These are phyloP conservation scores for Eubasilissa splendida DNA, from an alignment of 2,888 invertebrate genomes.

Conservation along the genomic window DNA sequence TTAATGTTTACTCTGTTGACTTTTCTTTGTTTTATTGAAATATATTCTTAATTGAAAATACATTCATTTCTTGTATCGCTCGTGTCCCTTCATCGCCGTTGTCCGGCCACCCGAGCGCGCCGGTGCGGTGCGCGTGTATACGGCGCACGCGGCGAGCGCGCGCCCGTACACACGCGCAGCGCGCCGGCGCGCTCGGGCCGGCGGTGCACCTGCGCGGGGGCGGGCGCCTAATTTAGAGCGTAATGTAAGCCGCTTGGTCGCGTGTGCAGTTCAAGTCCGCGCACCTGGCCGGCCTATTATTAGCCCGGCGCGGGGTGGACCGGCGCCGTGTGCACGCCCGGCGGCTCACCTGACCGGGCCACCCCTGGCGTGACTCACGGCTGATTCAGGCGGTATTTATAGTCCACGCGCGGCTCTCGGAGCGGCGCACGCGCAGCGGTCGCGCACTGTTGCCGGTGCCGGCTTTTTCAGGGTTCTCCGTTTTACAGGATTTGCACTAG, in stretches of 20 bases:
- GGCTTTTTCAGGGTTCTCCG: background rate
- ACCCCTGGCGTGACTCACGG: background rate
- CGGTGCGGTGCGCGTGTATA: background rate
- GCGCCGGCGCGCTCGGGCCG: background rate
- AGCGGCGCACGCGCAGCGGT: background rate
- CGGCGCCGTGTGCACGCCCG: background rate
- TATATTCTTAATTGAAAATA: background rate
- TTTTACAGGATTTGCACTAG: constrained; percentile 22
- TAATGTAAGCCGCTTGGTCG: constrained; percentile 39
- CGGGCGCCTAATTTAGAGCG: constrained; percentile 46
- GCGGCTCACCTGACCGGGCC: constrained; percentile 29
- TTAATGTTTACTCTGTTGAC: background rate
- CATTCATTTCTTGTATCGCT: background rate
- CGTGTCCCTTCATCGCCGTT: background rate
- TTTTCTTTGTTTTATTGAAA: background rate
- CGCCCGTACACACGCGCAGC: background rate
- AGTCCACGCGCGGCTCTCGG: constrained; percentile 1
- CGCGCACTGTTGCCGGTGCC: background rate
- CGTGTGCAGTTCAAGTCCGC: constrained; percentile 24
- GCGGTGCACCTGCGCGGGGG: constrained; percentile 12
- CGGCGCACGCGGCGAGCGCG: background rate
- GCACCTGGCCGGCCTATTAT: constrained; percentile 29
- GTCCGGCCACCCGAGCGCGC: background rate
- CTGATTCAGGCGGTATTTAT: background rate
- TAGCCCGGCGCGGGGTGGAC: background rate